phyloP scores from a whole-genome alignment of 2,888 invertebrate species.

The Gortyna flavago region DNA sequence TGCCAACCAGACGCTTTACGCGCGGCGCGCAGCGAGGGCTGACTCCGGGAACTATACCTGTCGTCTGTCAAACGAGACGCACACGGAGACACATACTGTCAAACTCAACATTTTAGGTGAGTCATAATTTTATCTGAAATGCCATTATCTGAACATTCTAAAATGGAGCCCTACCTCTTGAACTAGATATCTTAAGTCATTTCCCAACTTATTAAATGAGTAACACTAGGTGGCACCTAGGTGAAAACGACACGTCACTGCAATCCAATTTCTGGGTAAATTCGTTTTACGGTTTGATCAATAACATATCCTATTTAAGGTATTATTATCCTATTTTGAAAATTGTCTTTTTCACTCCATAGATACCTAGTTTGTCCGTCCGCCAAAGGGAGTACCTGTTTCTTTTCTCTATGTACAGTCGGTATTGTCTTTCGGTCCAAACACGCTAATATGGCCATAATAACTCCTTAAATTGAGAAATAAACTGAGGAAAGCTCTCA shows the following conservation, averaged over 20 bases:
- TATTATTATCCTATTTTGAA: not conserved
- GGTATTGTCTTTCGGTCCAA: not conserved
- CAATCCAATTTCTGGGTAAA: not conserved
- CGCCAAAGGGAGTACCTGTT: not conserved
- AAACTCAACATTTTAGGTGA: constrained; percentile 92
- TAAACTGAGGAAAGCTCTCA: constrained; percentile 6
- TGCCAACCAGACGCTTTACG: constrained; percentile 94
- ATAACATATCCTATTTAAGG: not conserved
- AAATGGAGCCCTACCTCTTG: not conserved
- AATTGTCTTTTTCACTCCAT: not conserved
- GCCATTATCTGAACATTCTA: not conserved
- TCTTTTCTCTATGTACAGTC: not conserved
- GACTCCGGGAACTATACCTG: constrained; percentile 94
- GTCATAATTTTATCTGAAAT: not conserved
- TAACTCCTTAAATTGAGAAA: constrained; percentile 17
- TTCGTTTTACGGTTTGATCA: too few species aligned
- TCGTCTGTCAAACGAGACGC: constrained; percentile 92
- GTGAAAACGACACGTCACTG: not conserved
- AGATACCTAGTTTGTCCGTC: not conserved
- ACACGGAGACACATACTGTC: constrained; percentile 91
- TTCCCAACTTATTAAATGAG: not conserved
- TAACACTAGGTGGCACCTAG: not conserved
- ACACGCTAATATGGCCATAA: not conserved
- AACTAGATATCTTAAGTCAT: not conserved
- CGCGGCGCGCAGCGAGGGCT: constrained; percentile 90